phyloP scores from a whole-genome alignment of 2,113 vertebrate species.

The Corythoichthys haematopterus region DNA sequence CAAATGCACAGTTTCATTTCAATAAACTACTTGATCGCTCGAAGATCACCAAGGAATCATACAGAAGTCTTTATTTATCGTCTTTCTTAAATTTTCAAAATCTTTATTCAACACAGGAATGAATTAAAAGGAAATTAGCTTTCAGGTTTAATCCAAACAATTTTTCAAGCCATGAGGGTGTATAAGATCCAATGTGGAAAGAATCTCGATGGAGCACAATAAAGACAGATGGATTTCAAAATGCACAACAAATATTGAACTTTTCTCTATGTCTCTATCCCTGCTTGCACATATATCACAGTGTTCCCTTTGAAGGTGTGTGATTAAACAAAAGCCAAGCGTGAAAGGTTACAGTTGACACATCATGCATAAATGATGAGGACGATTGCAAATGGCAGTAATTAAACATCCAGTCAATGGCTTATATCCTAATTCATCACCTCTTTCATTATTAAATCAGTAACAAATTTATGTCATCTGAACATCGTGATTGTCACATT shows the following conservation, averaged over 20 bases:
- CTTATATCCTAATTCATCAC: conserved; percentile 70
- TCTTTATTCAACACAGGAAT: conserved; percentile 41
- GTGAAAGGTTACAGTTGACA: conserved; percentile 53
- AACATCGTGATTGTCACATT: conserved; percentile 43
- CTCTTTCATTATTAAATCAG: conserved; percentile 59
- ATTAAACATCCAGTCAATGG: conserved; percentile 66
- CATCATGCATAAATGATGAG: conserved; percentile 65
- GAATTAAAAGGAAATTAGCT: conserved; percentile 28
- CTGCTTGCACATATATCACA: conserved; percentile 63
- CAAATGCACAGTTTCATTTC: conserved; percentile 45
- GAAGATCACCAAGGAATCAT: conserved; percentile 35
- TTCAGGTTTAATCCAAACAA: conserved; percentile 37
- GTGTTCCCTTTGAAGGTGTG: conserved; percentile 54
- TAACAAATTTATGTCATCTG: conserved; percentile 49
- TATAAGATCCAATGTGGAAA: conserved; percentile 40
- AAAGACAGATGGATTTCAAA: conserved; percentile 11
- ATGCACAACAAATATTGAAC: conserved; percentile 20
- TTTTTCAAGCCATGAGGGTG: conserved; percentile 31
- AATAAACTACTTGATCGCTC: conserved; percentile 38
- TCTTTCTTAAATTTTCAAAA: conserved; percentile 38
- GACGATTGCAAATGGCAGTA: conserved; percentile 51
- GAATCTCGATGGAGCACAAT: conserved; percentile 15
- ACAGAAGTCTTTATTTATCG: conserved; percentile 58
- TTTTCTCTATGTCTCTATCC: conserved; percentile 14
- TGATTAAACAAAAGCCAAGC: conserved; percentile 42